Base-by-base conservation (phyloP, 2,888 invertebrate species). In the Brachyptera putata region DNA sequence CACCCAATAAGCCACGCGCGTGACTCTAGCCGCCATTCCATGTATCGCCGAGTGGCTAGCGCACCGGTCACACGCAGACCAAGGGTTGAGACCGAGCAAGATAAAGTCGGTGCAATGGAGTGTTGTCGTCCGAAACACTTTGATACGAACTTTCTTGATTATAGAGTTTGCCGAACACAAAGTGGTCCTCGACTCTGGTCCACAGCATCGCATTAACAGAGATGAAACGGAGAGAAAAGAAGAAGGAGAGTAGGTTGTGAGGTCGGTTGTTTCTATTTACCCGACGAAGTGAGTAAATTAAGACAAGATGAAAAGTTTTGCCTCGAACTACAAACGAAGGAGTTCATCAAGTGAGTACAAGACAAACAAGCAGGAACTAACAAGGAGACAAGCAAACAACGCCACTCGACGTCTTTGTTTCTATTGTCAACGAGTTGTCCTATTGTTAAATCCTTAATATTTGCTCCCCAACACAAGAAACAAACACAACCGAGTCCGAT, bases 111-210 rank as follows among this genome's bases (percentile, higher is more conserved):
- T 53, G 53, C 53, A 53, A 21, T 53, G 36, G 53, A 53, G 53
- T 53, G 53, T 36, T 36, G 53, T 34, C n/a, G 53, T 36, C 53
- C 53, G 53, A 53, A 53, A 34, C 53, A 36, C 53, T 53, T 53
- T 53, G 53, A 53, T n/a, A n/a, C 34, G 22, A 53, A 53, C 22
- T 53, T 53, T 53, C 53, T 37, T 53, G 53, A 53, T 53, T 53
- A 53, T 53, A 36, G 34, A 34, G 53, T 30, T 53, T 53, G 36
- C 53, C n/a, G 22, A 34, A 14, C 34, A 53, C 34, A 34, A 53
- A 53, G 53, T 9, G 36, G 53, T 18, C 36, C 53, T 36, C n/a
- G 11, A 11, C 21, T 21, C 24, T 36, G 34, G 36, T 21, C 34
- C 53, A 36, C 18, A 46, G 21, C 46, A 22, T 46, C 46, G 21